Evolutionary conservation across 2,113 vertebrate species (phyloP).

Genomic region (pig (Sus scrofa)): T2T-Sscrofa CM000829.6:33755501-33756000

Average conservation of each 20-base stretch:
- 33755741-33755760: not conserved
- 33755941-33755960: not conserved
- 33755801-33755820: not conserved
- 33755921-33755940: not conserved
- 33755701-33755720: not conserved
- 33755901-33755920: not conserved
- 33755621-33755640: not conserved
- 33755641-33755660: not conserved
- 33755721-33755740: not conserved
- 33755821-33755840: not conserved
- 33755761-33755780: not conserved
- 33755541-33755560: not conserved
- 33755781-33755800: not conserved
- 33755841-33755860: not conserved
- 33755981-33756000: constrained; percentile 12
- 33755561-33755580: constrained; percentile 41
- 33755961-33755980: constrained; percentile 1
- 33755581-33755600: constrained; percentile 43
- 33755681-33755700: constrained; percentile 25
- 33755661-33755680: not conserved
- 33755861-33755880: not conserved
- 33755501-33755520: not conserved
- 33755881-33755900: not conserved
- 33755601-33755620: constrained; percentile 16
- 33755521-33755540: constrained; percentile 5